These are phyloP conservation scores for Saccopteryx leptura DNA, from an alignment of 2,113 vertebrate genomes.

Conservation along the genomic window DNA sequence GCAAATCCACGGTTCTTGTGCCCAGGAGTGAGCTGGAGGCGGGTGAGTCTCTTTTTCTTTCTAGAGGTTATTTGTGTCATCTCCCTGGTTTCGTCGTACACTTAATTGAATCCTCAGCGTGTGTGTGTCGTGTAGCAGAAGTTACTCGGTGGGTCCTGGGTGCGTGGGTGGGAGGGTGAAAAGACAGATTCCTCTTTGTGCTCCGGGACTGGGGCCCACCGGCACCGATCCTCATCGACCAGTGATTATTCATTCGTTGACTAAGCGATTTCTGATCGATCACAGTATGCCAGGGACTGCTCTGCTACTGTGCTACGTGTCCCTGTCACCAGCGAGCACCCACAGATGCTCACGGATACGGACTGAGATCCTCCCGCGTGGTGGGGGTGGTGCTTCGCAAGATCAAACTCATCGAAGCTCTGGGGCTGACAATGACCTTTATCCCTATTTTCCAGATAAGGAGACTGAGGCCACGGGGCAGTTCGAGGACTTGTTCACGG, in stretches of 20 bases:
- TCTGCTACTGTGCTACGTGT: background rate
- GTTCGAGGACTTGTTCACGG: background rate
- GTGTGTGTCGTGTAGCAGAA: background rate
- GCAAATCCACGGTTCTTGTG: constrained; percentile 72
- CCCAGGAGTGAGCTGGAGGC: background rate
- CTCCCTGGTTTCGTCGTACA: background rate
- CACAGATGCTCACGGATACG: background rate
- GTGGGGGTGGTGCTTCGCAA: background rate
- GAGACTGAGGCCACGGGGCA: background rate
- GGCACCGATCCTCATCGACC: no score
- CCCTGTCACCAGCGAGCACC: background rate
- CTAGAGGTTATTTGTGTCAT: constrained; percentile 32
- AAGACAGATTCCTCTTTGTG: background rate
- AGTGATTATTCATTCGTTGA: background rate
- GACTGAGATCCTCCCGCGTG: background rate
- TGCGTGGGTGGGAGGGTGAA: background rate
- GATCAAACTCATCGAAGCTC: background rate
- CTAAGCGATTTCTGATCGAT: background rate
- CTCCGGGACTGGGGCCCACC: no score
- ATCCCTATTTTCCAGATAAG: background rate
- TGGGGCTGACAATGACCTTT: background rate
- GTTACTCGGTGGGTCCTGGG: background rate
- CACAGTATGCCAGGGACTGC: background rate
- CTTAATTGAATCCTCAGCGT: background rate
- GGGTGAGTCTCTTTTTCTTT: background rate